Base-by-base conservation (phyloP, 2,797 vertebrate genomes). In the Bufotes viridis region DNA sequence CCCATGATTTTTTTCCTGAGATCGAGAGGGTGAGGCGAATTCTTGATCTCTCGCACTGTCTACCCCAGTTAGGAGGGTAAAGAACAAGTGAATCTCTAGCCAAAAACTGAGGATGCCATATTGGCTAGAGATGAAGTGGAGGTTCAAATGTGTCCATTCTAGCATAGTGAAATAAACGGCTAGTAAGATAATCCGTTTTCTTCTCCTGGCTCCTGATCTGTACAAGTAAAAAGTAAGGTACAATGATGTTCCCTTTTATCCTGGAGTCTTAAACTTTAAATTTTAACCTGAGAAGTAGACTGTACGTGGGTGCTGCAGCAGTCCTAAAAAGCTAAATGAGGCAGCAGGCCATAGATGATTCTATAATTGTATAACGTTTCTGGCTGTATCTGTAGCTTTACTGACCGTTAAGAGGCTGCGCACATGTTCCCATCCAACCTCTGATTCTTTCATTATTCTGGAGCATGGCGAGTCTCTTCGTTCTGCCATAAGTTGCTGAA, bases 391-490 rank as follows among this genome's bases (percentile, higher is more conserved):
- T 17, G 57, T 58, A 58, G 57, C 13, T 14, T 58, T 58, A 42
- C 42, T 42, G 42, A 42, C 42, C 42, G 6, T 42, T 42, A 5
- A 0, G 2, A 26, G 65, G 2, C 20, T 22, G 7, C 4, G 65
- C 0, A 78, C 14, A 3, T 51, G 49, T 51, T 78, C 3, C 53
- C 14, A 18, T 79, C 5, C 7, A 15, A 42, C 22, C 29, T 75
- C 70, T 84, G 69, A 84, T 72, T 58, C 55, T 60, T 61, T 75
- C 57, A 24, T 61, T 42, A 29, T 72, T 74, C 53, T 74, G 24
- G 12, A 74, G 29, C 34, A 84, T 20, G 60, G 70, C 18, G 22
- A 49, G 18, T 55, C 26, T 58, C 17, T 60, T 20, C 17, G 26
- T 53, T 82, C 14, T n/a, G 34, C 14, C 78, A 20, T 58, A 34